Percentiles rank a stretch among this genome's conserved stretches.
phyloP scores from a whole-genome alignment of 2,797 vertebrate genomes.

The Hydrocynus forskahlii region DNA sequence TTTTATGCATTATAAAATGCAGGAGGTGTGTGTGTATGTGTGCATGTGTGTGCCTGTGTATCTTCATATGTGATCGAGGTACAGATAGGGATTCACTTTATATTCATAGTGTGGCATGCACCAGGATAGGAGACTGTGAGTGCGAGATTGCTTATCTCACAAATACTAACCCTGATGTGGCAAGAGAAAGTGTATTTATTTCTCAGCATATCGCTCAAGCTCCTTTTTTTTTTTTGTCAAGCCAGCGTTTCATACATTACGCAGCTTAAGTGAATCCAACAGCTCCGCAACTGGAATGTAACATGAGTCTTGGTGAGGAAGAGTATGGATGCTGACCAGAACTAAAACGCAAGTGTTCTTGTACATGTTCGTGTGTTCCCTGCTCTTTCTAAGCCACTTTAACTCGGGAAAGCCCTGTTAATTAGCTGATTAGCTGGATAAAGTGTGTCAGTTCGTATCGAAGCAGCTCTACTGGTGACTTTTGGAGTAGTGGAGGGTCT shows the following conservation, averaged over 20 bases:
- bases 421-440: too few relatives aligned
- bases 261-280: neutral
- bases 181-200: slow-evolving; percentile 8
- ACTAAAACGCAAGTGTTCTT: too few relatives aligned
- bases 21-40: neutral
- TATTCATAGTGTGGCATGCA: slow-evolving; percentile 26
- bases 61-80: slow-evolving; percentile 12
- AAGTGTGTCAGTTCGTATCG: too few relatives aligned
- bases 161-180: slow-evolving; percentile 8
- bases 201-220: neutral
- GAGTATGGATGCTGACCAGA: neutral
- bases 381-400: too few relatives aligned
- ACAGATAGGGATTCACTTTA: slow-evolving; percentile 27
- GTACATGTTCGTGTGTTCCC: too few relatives aligned
- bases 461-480: too few relatives aligned
- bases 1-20: slow-evolving; percentile 11
- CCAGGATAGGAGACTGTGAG: neutral
- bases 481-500: too few relatives aligned
- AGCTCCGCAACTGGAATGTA: neutral
- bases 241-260: slow-evolving; percentile 18
- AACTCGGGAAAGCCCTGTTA: too few relatives aligned
- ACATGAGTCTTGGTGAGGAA: neutral
- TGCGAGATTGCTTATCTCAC: slow-evolving; percentile 23
- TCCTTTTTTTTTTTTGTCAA: slow-evolving; percentile 3
- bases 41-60: slow-evolving; percentile 8